Percentiles rank a stretch among this genome's conserved stretches.
Evolutionary conservation across 2,797 vertebrate species (phyloP).

Genomic region (Peromyscus nudipes): DNA sequence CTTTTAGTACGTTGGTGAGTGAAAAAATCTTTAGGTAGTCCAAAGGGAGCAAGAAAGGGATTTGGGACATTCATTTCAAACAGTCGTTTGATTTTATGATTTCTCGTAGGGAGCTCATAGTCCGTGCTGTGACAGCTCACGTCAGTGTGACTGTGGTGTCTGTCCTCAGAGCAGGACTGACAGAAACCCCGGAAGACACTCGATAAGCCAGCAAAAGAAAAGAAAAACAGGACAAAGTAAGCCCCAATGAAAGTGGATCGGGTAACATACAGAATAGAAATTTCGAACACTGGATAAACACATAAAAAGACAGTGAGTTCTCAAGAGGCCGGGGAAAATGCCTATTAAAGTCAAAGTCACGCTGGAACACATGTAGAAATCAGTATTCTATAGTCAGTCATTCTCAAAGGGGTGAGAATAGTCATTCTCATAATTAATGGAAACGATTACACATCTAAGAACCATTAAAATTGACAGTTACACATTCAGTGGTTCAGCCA

Average conservation of each 20-base stretch:
- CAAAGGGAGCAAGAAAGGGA: slow-evolving; percentile 31
- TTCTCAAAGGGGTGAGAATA: neutral
- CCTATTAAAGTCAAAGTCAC: slow-evolving; percentile 25
- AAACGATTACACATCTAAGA: neutral
- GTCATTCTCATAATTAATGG: neutral
- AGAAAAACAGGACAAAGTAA: neutral
- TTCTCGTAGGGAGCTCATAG: neutral
- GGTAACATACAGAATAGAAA: neutral
- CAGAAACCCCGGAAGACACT: neutral
- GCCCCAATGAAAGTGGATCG: neutral
- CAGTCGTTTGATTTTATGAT: neutral
- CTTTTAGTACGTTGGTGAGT: neutral
- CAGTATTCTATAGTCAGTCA: neutral
- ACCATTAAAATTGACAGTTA: neutral
- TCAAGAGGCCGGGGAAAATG: neutral
- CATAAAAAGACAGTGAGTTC: neutral
- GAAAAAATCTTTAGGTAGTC: slow-evolving; percentile 1
- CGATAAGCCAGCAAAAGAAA: neutral
- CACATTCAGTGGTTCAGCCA: neutral
- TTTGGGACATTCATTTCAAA: neutral
- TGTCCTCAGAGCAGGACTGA: neutral
- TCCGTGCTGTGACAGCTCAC: neutral
- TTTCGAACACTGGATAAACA: neutral
- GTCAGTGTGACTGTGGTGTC: neutral
- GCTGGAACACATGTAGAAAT: neutral